phyloP scores from a whole-genome alignment of 2,888 invertebrate genomes.

The Drosophila ezoana region DNA sequence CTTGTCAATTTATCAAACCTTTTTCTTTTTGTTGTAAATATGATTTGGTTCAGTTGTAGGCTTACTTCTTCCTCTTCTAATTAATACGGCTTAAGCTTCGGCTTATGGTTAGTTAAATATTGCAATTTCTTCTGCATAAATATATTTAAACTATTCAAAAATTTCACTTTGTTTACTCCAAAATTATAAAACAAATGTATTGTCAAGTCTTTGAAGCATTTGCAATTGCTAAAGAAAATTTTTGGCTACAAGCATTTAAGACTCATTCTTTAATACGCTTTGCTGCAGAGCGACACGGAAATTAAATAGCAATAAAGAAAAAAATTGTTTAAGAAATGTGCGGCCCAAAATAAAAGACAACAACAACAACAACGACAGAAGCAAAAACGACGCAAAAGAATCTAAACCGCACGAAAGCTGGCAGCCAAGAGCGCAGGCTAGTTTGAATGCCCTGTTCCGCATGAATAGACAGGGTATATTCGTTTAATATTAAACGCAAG shows the following conservation, averaged over 20 bases:
- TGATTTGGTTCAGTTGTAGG: no score
- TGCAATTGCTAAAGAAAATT: background rate
- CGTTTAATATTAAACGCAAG: no score
- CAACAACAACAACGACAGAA: slow-evolving; percentile 19
- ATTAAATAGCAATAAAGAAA: slow-evolving; percentile 55
- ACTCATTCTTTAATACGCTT: slow-evolving; percentile 12
- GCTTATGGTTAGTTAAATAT: no score
- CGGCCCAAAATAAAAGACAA: slow-evolving; percentile 35
- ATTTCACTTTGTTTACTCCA: no score
- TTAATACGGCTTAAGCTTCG: no score
- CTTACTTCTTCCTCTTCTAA: no score
- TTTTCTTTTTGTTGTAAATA: no score
- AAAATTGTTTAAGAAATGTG: slow-evolving; percentile 29
- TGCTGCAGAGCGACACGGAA: slow-evolving; percentile 25
- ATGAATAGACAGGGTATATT: background rate
- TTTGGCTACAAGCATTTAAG: slow-evolving; percentile 4
- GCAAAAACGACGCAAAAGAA: slow-evolving; percentile 44
- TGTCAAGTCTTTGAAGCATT: background rate
- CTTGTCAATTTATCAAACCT: no score
- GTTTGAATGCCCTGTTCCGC: slow-evolving; percentile 16
- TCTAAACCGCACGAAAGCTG: slow-evolving; percentile 60
- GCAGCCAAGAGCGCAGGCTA: slow-evolving; percentile 36
- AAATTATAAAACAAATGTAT: background rate
- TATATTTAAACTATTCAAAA: no score
- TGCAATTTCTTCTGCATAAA: no score